Conservation (phyloP, 2,888 invertebrate genomes). For the Latheticus oryzae region DNA sequence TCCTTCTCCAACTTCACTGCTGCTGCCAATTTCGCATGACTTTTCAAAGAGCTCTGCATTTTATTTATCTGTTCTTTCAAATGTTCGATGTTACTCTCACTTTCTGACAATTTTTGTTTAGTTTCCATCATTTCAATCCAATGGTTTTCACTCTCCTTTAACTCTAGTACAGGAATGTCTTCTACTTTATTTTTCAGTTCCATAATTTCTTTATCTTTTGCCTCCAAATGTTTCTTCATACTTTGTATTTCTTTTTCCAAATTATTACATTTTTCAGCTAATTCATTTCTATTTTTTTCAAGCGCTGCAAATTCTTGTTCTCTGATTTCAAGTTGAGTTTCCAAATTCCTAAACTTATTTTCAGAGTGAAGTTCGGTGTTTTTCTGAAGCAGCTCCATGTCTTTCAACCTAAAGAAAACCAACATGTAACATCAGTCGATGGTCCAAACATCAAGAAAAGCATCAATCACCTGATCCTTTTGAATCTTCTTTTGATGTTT, state of each 20-base stretch:
- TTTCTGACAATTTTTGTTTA: conserved; percentile 66
- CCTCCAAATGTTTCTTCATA: conserved; percentile 50
- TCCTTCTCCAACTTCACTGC: conserved; percentile 68
- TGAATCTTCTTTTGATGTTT: conserved; percentile 34
- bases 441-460: conserved; percentile 54
- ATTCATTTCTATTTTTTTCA: conserved; percentile 12
- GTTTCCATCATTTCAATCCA: conserved; percentile 52
- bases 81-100: conserved; percentile 71
- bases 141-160: conserved; percentile 2
- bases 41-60: conserved; percentile 71
- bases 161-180: not conserved
- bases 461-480: conserved; percentile 33
- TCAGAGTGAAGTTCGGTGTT: conserved; percentile 12
- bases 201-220: conserved; percentile 18
- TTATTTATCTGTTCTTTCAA: conserved; percentile 72
- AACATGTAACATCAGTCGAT: conserved; percentile 62
- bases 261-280: conserved; percentile 46
- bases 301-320: conserved; percentile 11
- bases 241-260: conserved; percentile 53
- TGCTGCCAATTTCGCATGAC: conserved; percentile 53
- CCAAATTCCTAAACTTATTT: conserved; percentile 14
- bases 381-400: conserved; percentile 45
- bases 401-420: conserved; percentile 60
- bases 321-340: conserved; percentile 21
- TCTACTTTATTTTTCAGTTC: conserved; percentile 16